Conservation (phyloP, 2,888 invertebrate species). For the Melanophora roralis region DNA sequence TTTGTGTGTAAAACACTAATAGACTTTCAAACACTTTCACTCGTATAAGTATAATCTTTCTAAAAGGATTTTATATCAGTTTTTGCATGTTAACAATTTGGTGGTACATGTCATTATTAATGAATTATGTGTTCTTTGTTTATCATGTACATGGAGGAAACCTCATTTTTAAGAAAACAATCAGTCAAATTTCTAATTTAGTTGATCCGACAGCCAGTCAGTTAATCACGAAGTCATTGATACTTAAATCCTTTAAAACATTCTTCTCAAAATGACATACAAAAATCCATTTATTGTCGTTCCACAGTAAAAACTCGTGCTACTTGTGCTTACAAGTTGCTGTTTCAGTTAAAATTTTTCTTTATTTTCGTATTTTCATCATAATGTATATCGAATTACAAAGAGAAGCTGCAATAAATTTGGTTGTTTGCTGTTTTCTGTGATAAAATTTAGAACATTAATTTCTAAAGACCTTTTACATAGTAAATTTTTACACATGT, state of each 20-base stretch:
- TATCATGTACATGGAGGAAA: not conserved
- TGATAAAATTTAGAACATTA: not conserved
- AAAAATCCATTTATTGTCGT: not conserved
- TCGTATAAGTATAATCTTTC: not conserved
- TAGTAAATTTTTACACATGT: too few relatives aligned
- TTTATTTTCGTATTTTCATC: slow-evolving; percentile 3
- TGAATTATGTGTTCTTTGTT: slow-evolving; percentile 48
- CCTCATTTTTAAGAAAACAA: slow-evolving; percentile 63
- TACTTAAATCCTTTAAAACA: slow-evolving; percentile 26
- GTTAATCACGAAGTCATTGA: slow-evolving; percentile 72
- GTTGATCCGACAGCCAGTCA: slow-evolving; percentile 76
- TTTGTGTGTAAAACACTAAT: not conserved
- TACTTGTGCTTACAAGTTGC: not conserved
- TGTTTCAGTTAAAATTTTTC: not conserved
- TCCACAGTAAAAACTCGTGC: not conserved
- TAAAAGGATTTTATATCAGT: not conserved
- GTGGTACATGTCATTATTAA: slow-evolving; percentile 39
- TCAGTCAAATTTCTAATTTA: slow-evolving; percentile 77
- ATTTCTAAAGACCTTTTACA: not conserved
- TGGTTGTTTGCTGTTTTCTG: not conserved
- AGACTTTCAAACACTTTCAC: not conserved
- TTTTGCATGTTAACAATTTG: slow-evolving; percentile 6
- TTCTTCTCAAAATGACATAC: not conserved
- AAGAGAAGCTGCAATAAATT: not conserved
- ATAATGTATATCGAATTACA: not conserved